phyloP scores from a whole-genome alignment of 53 echinoderm and acorn worm genomes.

The Temnopleurus reevesii region DNA sequence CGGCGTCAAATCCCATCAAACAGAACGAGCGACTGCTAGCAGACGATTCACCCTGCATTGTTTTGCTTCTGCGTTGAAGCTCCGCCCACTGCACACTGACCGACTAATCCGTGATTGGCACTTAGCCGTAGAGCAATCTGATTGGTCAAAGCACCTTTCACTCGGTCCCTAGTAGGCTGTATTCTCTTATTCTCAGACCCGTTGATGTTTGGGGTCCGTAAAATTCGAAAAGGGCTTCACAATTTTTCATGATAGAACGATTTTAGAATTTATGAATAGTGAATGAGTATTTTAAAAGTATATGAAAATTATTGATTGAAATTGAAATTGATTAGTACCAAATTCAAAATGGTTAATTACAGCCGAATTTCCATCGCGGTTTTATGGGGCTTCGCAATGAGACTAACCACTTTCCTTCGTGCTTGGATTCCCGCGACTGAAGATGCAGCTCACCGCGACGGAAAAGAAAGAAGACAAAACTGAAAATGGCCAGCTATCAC shows the following conservation, averaged over 20 bases:
- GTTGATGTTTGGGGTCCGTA: neutral
- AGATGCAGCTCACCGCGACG: slow-evolving; percentile 3
- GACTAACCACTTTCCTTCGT: neutral
- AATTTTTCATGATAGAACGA: neutral
- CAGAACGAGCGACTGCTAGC: neutral
- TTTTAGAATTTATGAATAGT: neutral
- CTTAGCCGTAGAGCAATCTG: neutral
- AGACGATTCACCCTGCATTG: slow-evolving; percentile 30
- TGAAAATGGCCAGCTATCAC: neutral
- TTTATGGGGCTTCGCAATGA: neutral
- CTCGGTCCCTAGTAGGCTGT: neutral
- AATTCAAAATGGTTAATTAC: too few relatives aligned
- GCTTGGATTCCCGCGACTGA: slow-evolving; percentile 5
- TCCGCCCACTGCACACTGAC: slow-evolving; percentile 23
- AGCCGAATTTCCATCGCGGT: too few relatives aligned
- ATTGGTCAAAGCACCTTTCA: slow-evolving; percentile 33
- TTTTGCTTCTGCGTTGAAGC: slow-evolving; percentile 40
- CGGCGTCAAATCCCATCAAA: slow-evolving; percentile 43
- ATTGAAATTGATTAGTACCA: too few relatives aligned
- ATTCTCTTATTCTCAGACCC: neutral
- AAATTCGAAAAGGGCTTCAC: neutral
- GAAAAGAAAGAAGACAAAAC: slow-evolving; percentile 26
- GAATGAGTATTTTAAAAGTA: neutral
- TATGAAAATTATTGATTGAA: neutral
- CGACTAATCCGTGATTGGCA: slow-evolving; percentile 64